phyloP scores from a whole-genome alignment of 2,797 vertebrate species.

The Pachyuromys duprasi region DNA sequence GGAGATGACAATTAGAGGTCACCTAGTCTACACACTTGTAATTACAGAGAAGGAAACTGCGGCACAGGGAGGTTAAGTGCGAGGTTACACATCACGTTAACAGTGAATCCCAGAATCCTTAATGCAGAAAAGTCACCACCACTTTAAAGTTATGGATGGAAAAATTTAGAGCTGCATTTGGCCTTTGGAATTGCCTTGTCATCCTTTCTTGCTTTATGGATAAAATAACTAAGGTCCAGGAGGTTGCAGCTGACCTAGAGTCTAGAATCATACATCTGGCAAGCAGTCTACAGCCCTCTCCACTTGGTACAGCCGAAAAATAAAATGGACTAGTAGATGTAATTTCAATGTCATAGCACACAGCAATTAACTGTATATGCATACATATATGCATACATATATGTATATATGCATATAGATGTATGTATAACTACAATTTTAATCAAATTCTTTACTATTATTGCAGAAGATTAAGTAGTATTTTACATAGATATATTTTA shows the following conservation, averaged over 20 bases:
- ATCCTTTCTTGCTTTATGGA: background rate
- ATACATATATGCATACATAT: too few species aligned
- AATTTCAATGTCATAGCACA: background rate
- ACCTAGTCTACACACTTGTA: background rate
- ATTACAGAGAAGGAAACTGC: background rate
- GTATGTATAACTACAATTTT: background rate
- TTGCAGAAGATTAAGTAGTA: slow-evolving; percentile 50
- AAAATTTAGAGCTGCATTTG: background rate
- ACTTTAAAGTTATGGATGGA: slow-evolving; percentile 6
- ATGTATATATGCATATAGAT: too few species aligned
- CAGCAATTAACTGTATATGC: too few species aligned
- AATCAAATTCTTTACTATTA: background rate
- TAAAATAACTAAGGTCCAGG: background rate
- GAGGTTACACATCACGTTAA: background rate
- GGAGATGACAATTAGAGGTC: background rate
- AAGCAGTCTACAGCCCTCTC: background rate
- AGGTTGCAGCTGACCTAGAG: background rate
- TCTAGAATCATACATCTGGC: background rate
- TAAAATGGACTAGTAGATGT: background rate
- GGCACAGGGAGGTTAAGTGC: background rate
- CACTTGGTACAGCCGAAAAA: background rate
- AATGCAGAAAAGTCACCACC: background rate
- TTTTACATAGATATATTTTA: slow-evolving; percentile 66
- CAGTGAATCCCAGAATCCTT: background rate
- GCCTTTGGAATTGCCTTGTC: background rate